Percentiles rank a stretch among this genome's conserved stretches.
These are phyloP conservation scores for Oncorhynchus gorbuscha DNA, from an alignment of 2,113 vertebrate genomes.

Conservation along the genomic window DNA sequence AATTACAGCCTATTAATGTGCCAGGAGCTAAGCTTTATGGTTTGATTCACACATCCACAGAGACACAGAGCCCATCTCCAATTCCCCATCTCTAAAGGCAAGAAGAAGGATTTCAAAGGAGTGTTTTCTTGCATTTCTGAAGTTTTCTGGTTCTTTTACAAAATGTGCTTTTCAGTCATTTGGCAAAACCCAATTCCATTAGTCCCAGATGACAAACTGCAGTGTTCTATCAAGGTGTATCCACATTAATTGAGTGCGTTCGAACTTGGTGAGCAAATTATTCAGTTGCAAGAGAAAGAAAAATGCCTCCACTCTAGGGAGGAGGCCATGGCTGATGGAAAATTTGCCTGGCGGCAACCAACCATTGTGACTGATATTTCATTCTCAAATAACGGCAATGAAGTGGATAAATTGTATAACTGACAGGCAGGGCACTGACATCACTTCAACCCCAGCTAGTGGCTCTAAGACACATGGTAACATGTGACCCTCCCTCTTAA, in stretches of 20 bases:
- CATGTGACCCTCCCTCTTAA: background rate
- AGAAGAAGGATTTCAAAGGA: background rate
- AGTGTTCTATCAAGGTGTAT: constrained; percentile 1
- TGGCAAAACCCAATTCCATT: background rate
- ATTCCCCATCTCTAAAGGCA: constrained; percentile 8
- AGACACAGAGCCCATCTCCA: constrained; percentile 4
- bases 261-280: background rate
- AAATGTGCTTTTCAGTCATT: constrained; percentile 9
- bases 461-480: background rate
- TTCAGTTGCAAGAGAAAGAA: background rate
- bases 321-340: background rate
- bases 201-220: constrained; percentile 3
- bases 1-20: constrained; percentile 21
- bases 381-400: constrained; percentile 1
- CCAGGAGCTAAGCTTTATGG: constrained; percentile 6
- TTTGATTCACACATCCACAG: constrained; percentile 13
- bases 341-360: background rate
- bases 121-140: background rate
- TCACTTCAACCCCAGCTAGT: background rate
- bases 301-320: constrained; percentile 7
- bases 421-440: background rate
- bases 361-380: background rate
- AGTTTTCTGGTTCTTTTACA: background rate
- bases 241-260: constrained; percentile 1
- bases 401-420: constrained; percentile 9